phyloP scores from a whole-genome alignment of 2,888 invertebrate species.

The Mimachlamys varia region DNA sequence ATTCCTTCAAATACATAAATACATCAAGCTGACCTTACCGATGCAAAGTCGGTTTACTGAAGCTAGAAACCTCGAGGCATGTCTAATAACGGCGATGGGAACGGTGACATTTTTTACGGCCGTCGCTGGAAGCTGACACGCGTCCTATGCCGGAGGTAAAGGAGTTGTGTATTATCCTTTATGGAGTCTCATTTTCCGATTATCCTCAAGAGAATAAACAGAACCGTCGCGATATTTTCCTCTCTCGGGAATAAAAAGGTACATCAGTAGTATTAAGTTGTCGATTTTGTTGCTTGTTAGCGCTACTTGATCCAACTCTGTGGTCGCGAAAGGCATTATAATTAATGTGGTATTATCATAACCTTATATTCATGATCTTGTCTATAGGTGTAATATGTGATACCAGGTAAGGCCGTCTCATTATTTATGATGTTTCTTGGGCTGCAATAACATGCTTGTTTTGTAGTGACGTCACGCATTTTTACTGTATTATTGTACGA shows the following conservation, averaged over 20 bases:
- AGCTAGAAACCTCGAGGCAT: neutral
- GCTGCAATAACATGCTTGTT: too few species aligned
- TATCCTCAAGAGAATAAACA: too few species aligned
- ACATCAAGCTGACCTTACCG: neutral
- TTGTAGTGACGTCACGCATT: too few species aligned
- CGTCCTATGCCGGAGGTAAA: neutral
- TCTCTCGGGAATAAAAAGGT: neutral
- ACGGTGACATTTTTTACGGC: constrained; percentile 23
- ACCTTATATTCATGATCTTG: neutral
- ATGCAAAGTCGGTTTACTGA: neutral
- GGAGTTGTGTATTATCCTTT: neutral
- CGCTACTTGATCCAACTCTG: neutral
- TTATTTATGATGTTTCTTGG: neutral
- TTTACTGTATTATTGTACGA: too few species aligned
- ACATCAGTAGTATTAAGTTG: neutral
- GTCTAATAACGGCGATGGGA: neutral
- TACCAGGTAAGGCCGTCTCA: neutral
- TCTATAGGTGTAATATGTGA: neutral
- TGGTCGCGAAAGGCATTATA: neutral
- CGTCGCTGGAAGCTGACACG: neutral
- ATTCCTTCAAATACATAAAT: too few species aligned
- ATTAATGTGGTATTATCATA: neutral
- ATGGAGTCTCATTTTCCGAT: too few species aligned
- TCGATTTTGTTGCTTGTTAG: neutral
- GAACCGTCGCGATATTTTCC: neutral